Evolutionary conservation across 1,140 invertebrate species (phyloP).

Genomic region (Trachymyrmex septentrionalis): DNA sequence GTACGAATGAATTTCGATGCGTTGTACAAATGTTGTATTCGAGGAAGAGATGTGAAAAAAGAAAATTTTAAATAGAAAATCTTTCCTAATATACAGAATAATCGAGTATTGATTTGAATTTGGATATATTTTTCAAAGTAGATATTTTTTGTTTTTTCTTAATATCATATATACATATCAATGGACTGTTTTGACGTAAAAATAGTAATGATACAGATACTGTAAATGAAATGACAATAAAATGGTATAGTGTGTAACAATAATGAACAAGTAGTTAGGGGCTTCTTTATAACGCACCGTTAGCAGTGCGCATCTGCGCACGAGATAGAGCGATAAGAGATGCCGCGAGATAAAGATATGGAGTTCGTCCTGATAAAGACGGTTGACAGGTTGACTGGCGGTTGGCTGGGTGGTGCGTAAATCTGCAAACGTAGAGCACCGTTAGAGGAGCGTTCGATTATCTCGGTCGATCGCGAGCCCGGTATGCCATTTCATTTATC

Average conservation of each 20-base stretch:
- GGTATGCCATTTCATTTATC: slow-evolving; percentile 54
- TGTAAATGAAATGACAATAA: not conserved
- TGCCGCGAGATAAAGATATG: slow-evolving; percentile 2
- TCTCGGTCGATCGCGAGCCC: slow-evolving; percentile 50
- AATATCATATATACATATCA: not conserved
- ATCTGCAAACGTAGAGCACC: slow-evolving; percentile 42
- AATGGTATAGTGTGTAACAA: not conserved
- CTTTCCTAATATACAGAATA: too few relatives aligned
- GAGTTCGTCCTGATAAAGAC: slow-evolving; percentile 35
- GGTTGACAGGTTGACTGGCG: slow-evolving; percentile 28
- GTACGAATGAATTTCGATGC: too few relatives aligned
- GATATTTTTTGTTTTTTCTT: too few relatives aligned
- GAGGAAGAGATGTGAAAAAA: too few relatives aligned
- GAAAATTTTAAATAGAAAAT: too few relatives aligned
- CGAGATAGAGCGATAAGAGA: slow-evolving; percentile 12
- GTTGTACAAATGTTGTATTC: too few relatives aligned
- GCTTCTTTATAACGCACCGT: not conserved
- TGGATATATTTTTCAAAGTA: too few relatives aligned
- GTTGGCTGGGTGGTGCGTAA: slow-evolving; percentile 35
- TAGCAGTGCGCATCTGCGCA: not conserved
- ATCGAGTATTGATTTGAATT: too few relatives aligned
- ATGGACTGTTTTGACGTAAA: not conserved
- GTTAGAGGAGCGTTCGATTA: slow-evolving; percentile 53
- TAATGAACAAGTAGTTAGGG: not conserved
- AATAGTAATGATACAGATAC: not conserved